phyloP scores from a whole-genome alignment of 2,113 vertebrate species.

The Scomber japonicus region DNA sequence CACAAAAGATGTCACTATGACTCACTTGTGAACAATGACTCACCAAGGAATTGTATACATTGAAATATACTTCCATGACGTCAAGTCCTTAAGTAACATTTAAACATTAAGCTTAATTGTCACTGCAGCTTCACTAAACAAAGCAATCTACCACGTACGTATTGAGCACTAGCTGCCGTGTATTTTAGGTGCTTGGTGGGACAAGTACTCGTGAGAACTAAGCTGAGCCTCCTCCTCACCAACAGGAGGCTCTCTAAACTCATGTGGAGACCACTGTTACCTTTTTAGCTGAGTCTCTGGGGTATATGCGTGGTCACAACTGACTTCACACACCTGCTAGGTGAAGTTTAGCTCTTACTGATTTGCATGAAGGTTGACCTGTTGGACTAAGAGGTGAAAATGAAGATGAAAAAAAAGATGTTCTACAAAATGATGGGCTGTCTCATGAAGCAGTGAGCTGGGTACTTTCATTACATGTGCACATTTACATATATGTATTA shows the following conservation, averaged over 20 bases:
- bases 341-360: slow-evolving; percentile 1
- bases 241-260: slow-evolving; percentile 53
- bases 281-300: background rate
- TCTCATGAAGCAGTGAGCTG: too few species aligned
- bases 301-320: background rate
- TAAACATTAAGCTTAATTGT: background rate
- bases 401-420: background rate
- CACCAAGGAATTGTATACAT: slow-evolving; percentile 24
- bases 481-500: background rate
- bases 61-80: slow-evolving; percentile 19
- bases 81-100: background rate
- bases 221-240: slow-evolving; percentile 30
- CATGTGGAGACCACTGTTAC: background rate
- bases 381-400: background rate
- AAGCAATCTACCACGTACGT: slow-evolving; percentile 12
- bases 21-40: slow-evolving; percentile 33
- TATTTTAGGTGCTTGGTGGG: background rate
- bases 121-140: background rate
- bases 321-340: slow-evolving; percentile 5
- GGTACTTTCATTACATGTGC: background rate
- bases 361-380: slow-evolving; percentile 9
- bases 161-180: background rate
- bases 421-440: too few species aligned
- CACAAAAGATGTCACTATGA: slow-evolving; percentile 35
- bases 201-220: background rate